Evolutionary conservation across 2,888 invertebrate genomes (phyloP).

Genomic region (Melolontha melolontha): DNA sequence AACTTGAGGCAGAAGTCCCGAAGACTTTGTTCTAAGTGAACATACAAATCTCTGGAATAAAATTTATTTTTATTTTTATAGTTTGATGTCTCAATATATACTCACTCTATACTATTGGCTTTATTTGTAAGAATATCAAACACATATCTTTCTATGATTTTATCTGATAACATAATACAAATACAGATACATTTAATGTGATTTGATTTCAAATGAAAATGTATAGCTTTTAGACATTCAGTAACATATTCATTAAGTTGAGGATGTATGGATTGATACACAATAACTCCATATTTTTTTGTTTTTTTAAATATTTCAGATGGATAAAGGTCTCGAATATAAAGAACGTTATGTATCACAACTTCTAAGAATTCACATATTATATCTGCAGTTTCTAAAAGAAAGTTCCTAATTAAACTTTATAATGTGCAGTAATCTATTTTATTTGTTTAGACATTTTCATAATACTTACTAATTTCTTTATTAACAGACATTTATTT

Average conservation of each 20-base stretch:
- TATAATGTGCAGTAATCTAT: background rate
- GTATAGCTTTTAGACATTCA: conserved; percentile 68
- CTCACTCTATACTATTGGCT: conserved; percentile 55
- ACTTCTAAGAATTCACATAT: conserved; percentile 76
- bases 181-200: conserved; percentile 68
- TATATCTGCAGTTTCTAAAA: conserved; percentile 65
- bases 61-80: background rate
- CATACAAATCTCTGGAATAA: conserved; percentile 69
- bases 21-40: conserved; percentile 73
- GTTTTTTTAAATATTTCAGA: conserved; percentile 72
- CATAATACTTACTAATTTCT: conserved; percentile 6
- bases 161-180: conserved; percentile 64
- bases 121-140: conserved; percentile 63
- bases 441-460: background rate
- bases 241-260: conserved; percentile 74
- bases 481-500: background rate
- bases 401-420: background rate
- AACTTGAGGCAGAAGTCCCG: conserved; percentile 73
- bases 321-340: conserved; percentile 73
- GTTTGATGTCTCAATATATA: conserved; percentile 48
- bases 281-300: conserved; percentile 73
- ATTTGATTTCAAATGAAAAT: conserved; percentile 67
- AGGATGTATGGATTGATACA: conserved; percentile 74
- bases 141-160: conserved; percentile 65
- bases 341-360: conserved; percentile 74